Conservation (phyloP, 2,888 invertebrate genomes). For the Ecliptopera silaceata region DNA sequence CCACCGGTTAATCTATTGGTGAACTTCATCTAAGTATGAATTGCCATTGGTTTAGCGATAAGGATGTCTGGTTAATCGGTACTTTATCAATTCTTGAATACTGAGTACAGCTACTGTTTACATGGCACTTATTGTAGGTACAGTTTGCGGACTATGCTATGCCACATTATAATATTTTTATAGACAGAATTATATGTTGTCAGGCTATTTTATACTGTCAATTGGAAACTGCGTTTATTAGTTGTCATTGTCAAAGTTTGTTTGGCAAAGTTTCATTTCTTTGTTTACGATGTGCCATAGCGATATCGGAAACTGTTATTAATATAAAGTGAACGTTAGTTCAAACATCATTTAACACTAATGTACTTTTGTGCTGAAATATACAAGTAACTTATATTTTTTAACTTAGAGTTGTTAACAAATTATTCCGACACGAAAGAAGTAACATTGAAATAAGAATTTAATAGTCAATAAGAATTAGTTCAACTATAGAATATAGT, state of each 20-base stretch:
- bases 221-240: too few species aligned
- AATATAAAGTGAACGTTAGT: not conserved
- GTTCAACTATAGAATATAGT: not conserved
- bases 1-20: not conserved
- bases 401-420: not conserved
- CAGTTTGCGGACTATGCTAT: not conserved
- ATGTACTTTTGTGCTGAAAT: not conserved
- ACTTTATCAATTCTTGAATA: not conserved
- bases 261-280: too few species aligned
- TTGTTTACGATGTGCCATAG: slow-evolving; percentile 2
- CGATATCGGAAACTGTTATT: not conserved
- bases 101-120: slow-evolving; percentile 1
- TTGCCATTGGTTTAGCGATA: slow-evolving; percentile 9
- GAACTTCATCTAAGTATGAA: not conserved
- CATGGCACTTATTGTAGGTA: slow-evolving; percentile 9
- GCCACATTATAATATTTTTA: too few species aligned
- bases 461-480: not conserved
- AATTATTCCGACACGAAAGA: not conserved
- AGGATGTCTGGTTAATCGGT: not conserved
- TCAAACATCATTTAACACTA: not conserved
- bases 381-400: not conserved
- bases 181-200: too few species aligned
- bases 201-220: too few species aligned
- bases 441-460: not conserved
- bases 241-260: too few species aligned